These are phyloP conservation scores for Stichodactyla mertensii DNA, from an alignment of 64 coral and sea anemone species.

Conservation along the genomic window DNA sequence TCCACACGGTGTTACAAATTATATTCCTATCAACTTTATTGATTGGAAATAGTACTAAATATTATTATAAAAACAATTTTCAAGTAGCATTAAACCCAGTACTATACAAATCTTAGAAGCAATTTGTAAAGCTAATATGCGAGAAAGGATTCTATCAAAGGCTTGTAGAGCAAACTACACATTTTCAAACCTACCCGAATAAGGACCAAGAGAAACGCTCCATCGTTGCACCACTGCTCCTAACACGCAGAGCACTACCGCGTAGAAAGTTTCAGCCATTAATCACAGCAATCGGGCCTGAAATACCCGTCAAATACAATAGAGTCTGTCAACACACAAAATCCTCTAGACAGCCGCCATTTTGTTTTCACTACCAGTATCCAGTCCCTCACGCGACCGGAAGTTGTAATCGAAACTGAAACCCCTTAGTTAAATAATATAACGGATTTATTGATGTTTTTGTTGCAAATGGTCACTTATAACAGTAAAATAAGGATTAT, in stretches of 20 bases:
- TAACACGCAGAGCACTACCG: conserved; percentile 59
- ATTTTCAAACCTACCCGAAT: conserved; percentile 61
- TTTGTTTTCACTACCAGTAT: neutral
- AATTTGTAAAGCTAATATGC: too few species aligned
- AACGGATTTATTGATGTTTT: neutral
- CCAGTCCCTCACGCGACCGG: neutral
- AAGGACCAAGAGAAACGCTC: conserved; percentile 82
- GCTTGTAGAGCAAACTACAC: too few species aligned
- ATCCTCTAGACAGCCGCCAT: conserved; percentile 3
- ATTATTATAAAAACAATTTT: too few species aligned
- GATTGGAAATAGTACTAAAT: too few species aligned
- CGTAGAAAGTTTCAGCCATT: conserved; percentile 82
- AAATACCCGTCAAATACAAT: neutral
- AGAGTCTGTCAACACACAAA: neutral
- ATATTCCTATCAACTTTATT: too few species aligned
- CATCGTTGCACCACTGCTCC: conserved; percentile 66
- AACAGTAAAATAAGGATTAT: neutral
- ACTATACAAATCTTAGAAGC: too few species aligned
- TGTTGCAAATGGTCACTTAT: neutral
- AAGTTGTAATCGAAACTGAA: neutral
- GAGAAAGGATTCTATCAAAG: too few species aligned
- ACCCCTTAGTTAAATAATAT: neutral
- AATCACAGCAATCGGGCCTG: neutral
- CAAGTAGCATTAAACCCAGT: too few species aligned
- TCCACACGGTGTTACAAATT: too few species aligned